Evolutionary conservation across 1,140 invertebrate genomes (phyloP).

Genomic region (Rhyacophila brunnea): DNA sequence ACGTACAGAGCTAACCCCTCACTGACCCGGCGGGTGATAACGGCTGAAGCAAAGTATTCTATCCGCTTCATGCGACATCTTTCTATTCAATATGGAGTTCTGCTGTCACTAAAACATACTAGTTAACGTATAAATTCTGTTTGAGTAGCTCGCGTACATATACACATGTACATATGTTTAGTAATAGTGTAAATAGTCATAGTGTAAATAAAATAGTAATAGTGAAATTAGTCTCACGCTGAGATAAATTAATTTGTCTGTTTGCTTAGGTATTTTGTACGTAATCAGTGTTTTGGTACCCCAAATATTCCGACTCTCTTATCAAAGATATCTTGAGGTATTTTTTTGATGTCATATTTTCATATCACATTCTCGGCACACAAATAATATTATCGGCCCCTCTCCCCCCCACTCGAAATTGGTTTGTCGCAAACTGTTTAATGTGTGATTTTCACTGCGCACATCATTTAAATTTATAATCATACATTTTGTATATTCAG

Average conservation of each 20-base stretch:
- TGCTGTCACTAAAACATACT: background rate
- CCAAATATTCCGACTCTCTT: constrained; percentile 15
- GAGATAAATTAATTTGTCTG: background rate
- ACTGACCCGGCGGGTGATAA: constrained; percentile 18
- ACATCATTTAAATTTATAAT: constrained; percentile 35
- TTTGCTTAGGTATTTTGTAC: background rate
- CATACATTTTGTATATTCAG: constrained; percentile 15
- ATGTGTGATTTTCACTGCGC: constrained; percentile 14
- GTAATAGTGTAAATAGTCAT: too few relatives aligned
- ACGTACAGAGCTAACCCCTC: constrained; percentile 16
- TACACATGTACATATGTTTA: too few relatives aligned
- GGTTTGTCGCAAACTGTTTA: too few relatives aligned
- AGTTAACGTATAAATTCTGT: background rate
- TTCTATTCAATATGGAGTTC: too few relatives aligned
- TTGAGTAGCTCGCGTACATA: too few relatives aligned
- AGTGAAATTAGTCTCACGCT: too few relatives aligned
- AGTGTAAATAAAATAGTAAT: too few relatives aligned
- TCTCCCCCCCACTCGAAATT: constrained; percentile 9
- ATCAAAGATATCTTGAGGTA: constrained; percentile 13
- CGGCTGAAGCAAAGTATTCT: background rate
- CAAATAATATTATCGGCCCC: constrained; percentile 14
- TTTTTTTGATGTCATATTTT: constrained; percentile 20
- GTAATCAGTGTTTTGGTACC: constrained; percentile 22
- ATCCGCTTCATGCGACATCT: background rate
- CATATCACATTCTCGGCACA: background rate